Base-by-base conservation (phyloP, 2,113 vertebrate species). In the Bos javanicus region DNA sequence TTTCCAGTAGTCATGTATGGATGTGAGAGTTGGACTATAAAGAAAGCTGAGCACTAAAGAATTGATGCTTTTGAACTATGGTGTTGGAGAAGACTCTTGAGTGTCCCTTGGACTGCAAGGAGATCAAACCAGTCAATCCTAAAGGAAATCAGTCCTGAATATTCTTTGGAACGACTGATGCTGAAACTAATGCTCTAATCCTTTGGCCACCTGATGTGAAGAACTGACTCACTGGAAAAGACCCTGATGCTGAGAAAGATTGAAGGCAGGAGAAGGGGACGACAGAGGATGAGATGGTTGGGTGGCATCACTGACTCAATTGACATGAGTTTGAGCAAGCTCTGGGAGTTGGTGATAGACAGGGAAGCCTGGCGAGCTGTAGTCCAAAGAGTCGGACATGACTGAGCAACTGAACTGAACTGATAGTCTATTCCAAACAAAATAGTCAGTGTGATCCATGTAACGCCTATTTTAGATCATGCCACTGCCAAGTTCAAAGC, bases 281-380 rank as follows among this genome's bases (percentile, higher is more conserved):
- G 8, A 21, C n/a, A 36, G n/a, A 9, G n/a, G 64, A 71, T 71
- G 64, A 71, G 64, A 36, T 71, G 64, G 17, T 71, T 36, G 19
- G n/a, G 21, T 21, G n/a, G n/a, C 19, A 71, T 36, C n/a, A 71
- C 17, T 36, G 17, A 36, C 64, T 71, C 2, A 0, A 36, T 71
- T 17, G n/a, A 36, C 64, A 36, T 71, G 10, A 71, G 19, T 71
- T 71, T 71, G 64, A 71, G n/a, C n/a, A 36, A 71, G 9, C n/a
- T 23, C n/a, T 39, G 17, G n/a, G 9, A 71, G 19, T 12, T 71
- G 67, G 10, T 39, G 67, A 67, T 36, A 10, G 67, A 39, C 4
- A 36, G 9, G 17, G n/a, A 71, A 11, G 17, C n/a, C 67, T 39
- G 19, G n/a, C 0, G 0, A 23, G n/a, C n/a, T 39, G n/a, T 19